Evolutionary conservation across 1,140 invertebrate genomes (phyloP), one percentile per base, ranked within the genome.

Genomic region (Brachionus koreanus): DNA sequence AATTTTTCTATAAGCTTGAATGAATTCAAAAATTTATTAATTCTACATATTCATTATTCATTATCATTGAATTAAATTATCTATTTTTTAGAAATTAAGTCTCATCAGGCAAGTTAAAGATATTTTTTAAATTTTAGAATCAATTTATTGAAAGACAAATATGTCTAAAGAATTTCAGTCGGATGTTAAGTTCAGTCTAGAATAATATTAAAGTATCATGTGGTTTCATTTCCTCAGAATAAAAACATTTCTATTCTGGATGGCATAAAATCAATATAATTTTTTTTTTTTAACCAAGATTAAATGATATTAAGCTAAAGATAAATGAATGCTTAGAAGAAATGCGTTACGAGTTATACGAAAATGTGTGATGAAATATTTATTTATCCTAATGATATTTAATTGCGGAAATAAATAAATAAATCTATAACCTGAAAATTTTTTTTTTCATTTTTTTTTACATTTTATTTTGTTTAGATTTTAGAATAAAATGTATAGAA

Each of bases 261-360:
- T 37, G 29, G 3, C 9, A 39, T 35, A 72, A 72, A 29, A 72
- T 65, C 25, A 65, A 65, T 65, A 69, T 39, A 39, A 19, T 69
- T 69, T 69, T 69, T 69, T 69, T 37, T 72, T 42, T 42, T 42
- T 16, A 43, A 25, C 23, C n/a, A 46, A 79, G 76, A 65, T 65
- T 79, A 63, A 79, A 79, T 79, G 76, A 43, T 16, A 79, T 37
- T 42, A 79, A 79, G 39, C 16, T 61, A 65, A 37, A 65, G 35
- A 79, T 79, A 79, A 79, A 63, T 52, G 76, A 79, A 43, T 79
- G 76, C 33, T 61, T 79, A 61, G 76, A 79, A 79, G 76, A 79
- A 65, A 57, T 79, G 76, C 46, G 76, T 3, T 79, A 79, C 19
- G 76, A 79, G 33, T 25, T 79, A 13, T 79, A 61, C 49, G 76